A percentile compares a stretch with the other conserved stretches of the same genome.
phyloP scores from a whole-genome alignment of 2,797 vertebrate genomes.

The Xiphorhynchus erythropygius region DNA sequence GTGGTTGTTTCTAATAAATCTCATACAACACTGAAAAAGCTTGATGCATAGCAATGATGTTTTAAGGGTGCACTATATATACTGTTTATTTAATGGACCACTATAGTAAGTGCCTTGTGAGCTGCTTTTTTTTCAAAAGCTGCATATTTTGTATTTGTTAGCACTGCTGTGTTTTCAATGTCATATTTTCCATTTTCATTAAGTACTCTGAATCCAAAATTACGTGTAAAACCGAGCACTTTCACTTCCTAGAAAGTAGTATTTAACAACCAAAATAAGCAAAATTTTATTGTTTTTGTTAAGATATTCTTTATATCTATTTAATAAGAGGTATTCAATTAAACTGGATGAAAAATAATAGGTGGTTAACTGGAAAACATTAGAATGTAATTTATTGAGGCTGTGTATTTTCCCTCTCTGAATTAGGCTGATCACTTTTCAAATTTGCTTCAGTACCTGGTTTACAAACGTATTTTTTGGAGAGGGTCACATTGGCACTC shows the following conservation, averaged over 20 bases:
- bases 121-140: slow-evolving; percentile 23
- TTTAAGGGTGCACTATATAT: neutral
- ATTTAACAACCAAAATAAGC: neutral
- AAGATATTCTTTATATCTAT: neutral
- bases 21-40: neutral
- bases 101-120: slow-evolving; percentile 66
- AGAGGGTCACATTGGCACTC: neutral
- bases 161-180: neutral
- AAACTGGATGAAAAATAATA: neutral
- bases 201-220: neutral
- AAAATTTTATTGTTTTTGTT: neutral
- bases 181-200: neutral
- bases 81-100: slow-evolving; percentile 22
- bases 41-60: neutral
- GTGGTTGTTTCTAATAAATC: neutral
- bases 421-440: neutral
- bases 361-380: neutral
- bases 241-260: neutral
- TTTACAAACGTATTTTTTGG: neutral
- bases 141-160: neutral
- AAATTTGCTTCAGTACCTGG: neutral
- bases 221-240: neutral
- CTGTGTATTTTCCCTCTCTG: neutral
- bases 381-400: neutral
- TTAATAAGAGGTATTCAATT: neutral